These are phyloP conservation scores for Paedocypris micromegethes DNA, from an alignment of 2,797 vertebrate species.

Conservation along the genomic window DNA sequence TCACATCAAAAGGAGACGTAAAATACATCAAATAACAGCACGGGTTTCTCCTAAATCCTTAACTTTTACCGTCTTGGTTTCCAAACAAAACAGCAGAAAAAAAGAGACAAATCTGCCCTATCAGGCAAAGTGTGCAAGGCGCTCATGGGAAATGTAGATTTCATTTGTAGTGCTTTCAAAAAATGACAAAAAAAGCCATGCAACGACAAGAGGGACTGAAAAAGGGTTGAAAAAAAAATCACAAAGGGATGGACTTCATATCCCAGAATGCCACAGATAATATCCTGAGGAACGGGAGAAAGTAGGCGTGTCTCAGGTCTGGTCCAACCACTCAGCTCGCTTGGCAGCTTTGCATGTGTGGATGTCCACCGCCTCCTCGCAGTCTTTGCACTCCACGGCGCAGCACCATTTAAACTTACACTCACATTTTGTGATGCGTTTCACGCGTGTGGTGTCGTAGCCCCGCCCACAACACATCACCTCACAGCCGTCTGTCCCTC, in stretches of 20 bases:
- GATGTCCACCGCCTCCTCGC: constrained; percentile 90
- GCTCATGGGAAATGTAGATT: constrained; percentile 59
- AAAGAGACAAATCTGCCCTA: constrained; percentile 43
- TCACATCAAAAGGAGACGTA: constrained; percentile 28
- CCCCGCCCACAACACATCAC: constrained; percentile 98
- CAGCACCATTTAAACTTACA: constrained; percentile 99
- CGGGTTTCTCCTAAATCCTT: constrained; percentile 35
- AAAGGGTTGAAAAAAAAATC: constrained; percentile 48
- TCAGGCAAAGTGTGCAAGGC: constrained; percentile 51
- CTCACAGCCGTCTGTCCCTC: constrained; percentile 92
- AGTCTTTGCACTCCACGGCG: constrained; percentile 94
- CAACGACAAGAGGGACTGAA: constrained; percentile 61
- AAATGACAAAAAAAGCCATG: constrained; percentile 71
- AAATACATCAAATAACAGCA: constrained; percentile 40
- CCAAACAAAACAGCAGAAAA: constrained; percentile 34
- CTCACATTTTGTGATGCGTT: constrained; percentile 92
- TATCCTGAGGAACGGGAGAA: constrained; percentile 57
- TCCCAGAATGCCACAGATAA: constrained; percentile 74
- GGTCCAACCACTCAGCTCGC: constrained; percentile 75
- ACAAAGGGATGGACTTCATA: constrained; percentile 69
- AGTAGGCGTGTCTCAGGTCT: constrained; percentile 63
- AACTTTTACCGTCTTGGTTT: constrained; percentile 43
- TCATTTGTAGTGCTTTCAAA: constrained; percentile 70
- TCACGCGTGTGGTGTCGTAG: constrained; percentile 91
- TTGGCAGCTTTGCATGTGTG: constrained; percentile 97